Base-by-base conservation (phyloP, 1,140 invertebrate genomes). In the Orussus abietinus region DNA sequence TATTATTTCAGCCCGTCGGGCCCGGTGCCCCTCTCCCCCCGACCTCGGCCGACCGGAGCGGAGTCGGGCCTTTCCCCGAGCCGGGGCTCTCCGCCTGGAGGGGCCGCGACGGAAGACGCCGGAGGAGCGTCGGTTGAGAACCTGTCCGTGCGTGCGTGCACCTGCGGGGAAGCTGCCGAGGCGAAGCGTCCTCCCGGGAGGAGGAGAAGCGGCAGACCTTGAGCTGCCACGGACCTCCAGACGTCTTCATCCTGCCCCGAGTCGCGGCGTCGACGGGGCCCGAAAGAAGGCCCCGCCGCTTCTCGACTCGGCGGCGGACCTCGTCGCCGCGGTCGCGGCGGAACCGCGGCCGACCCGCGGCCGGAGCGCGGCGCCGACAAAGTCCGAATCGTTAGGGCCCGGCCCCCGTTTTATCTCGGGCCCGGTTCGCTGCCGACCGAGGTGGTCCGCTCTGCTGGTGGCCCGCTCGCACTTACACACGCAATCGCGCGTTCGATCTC, bases 191-290 rank as follows among this genome's bases (percentile, higher is more conserved):
- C 38, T 55, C 38, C 25, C 22, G 33, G 49, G 42, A 52, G 53
- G 55, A 57, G 64, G 66, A 60, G 49, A 71, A 72, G 66, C 62
- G 62, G 71, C 61, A 72, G 71, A 71, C 69, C 71, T 72, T 74
- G 71, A 72, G 71, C 69, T 74, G 69, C 71, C 71, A 71, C 54
- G 47, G 58, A 57, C 55, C 57, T 55, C 57, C 62, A 64, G 64
- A 72, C 67, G 62, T 72, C 71, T 74, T 74, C 71, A 72, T 74
- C 63, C 66, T 64, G 64, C 64, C 66, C 53, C 53, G 43, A 69
- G 62, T n/a, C 18, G 31, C 22, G 22, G 22, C 22, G 22, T n/a
- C n/a, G 6, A 25, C 6, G 22, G n/a, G 22, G 22, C 22, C 22
- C 22, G n/a, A 25, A 25, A 6, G 22, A 7, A 25, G 22, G 22